Evolutionary conservation across 2,113 vertebrate genomes (phyloP), one percentile per base, ranked within the genome.

Genomic region (Sander lucioperca): DNA sequence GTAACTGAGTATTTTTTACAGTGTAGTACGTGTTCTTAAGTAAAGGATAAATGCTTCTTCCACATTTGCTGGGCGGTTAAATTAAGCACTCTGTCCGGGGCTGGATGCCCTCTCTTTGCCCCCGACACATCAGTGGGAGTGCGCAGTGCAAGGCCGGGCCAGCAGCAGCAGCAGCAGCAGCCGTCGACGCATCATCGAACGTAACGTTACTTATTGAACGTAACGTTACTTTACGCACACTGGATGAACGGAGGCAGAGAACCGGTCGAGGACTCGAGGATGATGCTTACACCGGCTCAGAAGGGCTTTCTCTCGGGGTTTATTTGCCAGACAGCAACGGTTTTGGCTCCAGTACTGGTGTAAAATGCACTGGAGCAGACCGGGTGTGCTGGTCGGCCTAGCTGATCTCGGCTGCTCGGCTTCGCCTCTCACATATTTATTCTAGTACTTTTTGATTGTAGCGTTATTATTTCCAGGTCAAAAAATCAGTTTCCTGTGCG

Each of bases 401-500:
- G 89, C 89, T 82, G 86, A 89, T 86, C 88, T 73, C 90, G 84
- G 89, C 86, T 83, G 84, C 80, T 77, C 79, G 18, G 51, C 68
- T 1, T 72, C 84, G 47, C 63, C 62, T 74, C 86, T 86, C 79
- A 78, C 75, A 47, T 84, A 47, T 81, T 48, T 72, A 33, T 86
- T 86, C 73, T 91, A 92, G 92, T 56, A 81, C 47, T 84, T 71
- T 68, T 75, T 48, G 6, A 80, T 72, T 48, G 80, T 75, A n/a
- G 33, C 69, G 79, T 88, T 82, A 81, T 88, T 88, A 83, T 94
- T 95, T 96, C 94, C 95, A 94, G 94, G 95, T 95, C 94, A 94
- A 23, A 89, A 84, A 83, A 72, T 59, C 80, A 11, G 92, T 91
- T 95, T 95, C 95, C 94, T 94, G 94, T 94, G 94, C 93, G 94